Base-by-base conservation (phyloP, 2,888 invertebrate species). In the Stegophylla sp. region DNA sequence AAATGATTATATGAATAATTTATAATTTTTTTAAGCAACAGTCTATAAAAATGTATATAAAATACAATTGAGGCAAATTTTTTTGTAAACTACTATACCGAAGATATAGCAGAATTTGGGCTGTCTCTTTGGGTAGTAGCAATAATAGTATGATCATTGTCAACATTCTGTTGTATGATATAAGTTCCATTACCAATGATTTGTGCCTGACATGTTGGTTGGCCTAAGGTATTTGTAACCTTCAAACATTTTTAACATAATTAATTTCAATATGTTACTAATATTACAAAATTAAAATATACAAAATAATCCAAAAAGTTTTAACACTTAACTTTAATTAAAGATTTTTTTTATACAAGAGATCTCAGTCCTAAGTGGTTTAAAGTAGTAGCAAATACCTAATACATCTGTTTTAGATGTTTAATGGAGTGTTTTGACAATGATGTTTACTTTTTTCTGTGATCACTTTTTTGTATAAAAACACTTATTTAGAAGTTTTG, bases 91-190 rank as follows among this genome's bases (percentile, higher is more conserved):
- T 72, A 74, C 26, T 74, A 43, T 81, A 81, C 81, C 74, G 73
- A 66, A 53, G 73, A 81, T 53, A 74, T 53, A 74, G 64, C 73
- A 10, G 81, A 81, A 81, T 73, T 72, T 15, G 74, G 81, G 51
- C 74, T 81, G 43, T 74, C 64, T 74, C 74, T 81, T 81, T 72
- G 72, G 20, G 83, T 75, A 4, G 82, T 81, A 61, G 82, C 88
- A 64, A 91, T 89, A 48, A 88, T 86, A 10, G 89, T 88, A 82
- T 88, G 88, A 82, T 91, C 89, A 83, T 90, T 90, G 84, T 92
- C 92, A 20, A 92, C 91, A 43, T 91, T 88, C 85, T 90, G 88
- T 82, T 89, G 92, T 82, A 94, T 92, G 84, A 94, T 89, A 86
- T 92, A 93, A 82, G 88, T 87, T 63, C 88, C 87, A 82, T 84